Conservation (phyloP, 1,140 invertebrate genomes). For the Penaeus japonicus region DNA sequence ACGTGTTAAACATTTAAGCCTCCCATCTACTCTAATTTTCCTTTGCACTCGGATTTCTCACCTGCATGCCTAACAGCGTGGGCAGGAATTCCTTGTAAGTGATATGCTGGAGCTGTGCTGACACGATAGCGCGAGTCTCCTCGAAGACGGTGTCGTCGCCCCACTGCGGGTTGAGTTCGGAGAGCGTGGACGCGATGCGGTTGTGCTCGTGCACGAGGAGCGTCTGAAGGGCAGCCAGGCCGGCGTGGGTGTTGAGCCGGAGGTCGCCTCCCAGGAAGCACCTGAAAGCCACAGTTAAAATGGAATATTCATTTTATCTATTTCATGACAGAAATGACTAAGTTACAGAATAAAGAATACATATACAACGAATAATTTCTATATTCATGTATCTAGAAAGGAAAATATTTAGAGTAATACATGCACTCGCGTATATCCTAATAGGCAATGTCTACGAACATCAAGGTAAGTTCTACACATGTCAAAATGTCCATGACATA, state of each 20-base stretch:
- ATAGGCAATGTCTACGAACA: too few species aligned
- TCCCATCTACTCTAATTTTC: too few species aligned
- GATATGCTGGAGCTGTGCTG: conserved; percentile 95
- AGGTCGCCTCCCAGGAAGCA: conserved; percentile 97
- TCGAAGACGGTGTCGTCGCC: conserved; percentile 66
- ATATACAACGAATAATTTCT: too few species aligned
- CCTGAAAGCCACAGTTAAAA: conserved; percentile 61
- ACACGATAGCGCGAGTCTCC: conserved; percentile 74
- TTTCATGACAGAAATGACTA: too few species aligned
- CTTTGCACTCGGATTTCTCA: not conserved
- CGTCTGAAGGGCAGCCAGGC: conserved; percentile 66
- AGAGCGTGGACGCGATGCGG: conserved; percentile 65
- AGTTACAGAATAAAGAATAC: too few species aligned
- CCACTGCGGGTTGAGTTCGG: conserved; percentile 64
- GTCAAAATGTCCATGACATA: too few species aligned
- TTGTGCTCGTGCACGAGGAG: conserved; percentile 70
- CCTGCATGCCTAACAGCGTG: conserved; percentile 76
- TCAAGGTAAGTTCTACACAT: too few species aligned
- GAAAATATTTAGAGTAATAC: too few species aligned
- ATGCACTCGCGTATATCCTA: too few species aligned
- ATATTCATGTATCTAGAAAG: too few species aligned
- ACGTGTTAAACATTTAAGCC: not conserved
- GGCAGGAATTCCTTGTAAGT: conserved; percentile 95
- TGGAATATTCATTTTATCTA: too few species aligned
- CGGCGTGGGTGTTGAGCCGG: conserved; percentile 81